phyloP scores from a whole-genome alignment of 2,113 vertebrate species.

The Meriones unguiculatus region DNA sequence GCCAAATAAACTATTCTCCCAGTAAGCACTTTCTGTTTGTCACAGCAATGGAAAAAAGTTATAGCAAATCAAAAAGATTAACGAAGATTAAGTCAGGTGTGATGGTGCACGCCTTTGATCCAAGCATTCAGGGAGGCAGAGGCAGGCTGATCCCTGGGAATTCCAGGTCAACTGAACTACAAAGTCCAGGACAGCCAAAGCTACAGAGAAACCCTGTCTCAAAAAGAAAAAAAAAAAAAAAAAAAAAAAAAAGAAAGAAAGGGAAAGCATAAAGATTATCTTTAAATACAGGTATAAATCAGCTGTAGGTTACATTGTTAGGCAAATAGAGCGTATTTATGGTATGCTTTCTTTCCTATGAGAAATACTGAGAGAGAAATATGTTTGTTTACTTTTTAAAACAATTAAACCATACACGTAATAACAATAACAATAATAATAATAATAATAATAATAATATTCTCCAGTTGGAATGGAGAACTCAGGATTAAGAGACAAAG shows the following conservation, averaged over 20 bases:
- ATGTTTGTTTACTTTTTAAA: neutral
- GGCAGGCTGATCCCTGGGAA: too few species aligned
- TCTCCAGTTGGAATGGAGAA: neutral
- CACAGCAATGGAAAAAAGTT: neutral
- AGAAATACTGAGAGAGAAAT: neutral
- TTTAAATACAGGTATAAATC: neutral
- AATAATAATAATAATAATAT: neutral
- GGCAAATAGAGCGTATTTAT: neutral
- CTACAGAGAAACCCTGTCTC: too few species aligned
- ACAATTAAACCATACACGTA: neutral
- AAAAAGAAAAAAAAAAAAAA: too few species aligned
- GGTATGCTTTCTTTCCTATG: neutral
- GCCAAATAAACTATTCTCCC: neutral
- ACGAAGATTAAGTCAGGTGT: too few species aligned
- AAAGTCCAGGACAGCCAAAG: too few species aligned
- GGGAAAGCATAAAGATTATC: too few species aligned
- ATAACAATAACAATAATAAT: neutral
- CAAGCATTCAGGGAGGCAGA: too few species aligned
- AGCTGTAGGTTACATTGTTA: neutral
- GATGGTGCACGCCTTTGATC: too few species aligned
- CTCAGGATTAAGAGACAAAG: neutral
- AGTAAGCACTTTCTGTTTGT: neutral
- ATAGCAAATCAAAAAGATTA: neutral
- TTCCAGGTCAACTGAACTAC: too few species aligned
- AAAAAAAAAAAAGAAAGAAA: too few species aligned